Evolutionary conservation across 2,797 vertebrate species (phyloP), one percentile per base, ranked within the genome.

Genomic region (Pogoniulus pusillus): DNA sequence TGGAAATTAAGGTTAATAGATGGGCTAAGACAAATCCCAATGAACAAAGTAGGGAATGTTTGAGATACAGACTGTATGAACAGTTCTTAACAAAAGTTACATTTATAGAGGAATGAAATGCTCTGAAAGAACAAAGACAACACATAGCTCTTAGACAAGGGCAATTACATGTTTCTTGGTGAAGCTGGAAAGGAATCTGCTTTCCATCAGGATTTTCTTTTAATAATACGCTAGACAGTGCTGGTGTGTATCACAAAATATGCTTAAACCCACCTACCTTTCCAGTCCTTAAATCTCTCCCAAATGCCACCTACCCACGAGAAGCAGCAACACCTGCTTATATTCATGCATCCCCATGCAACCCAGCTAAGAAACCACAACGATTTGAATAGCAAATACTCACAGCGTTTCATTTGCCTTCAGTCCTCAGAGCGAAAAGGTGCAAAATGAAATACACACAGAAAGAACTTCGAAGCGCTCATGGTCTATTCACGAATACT

Each of bases 351-450:
- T 3, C 60, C 32, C 3, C 74, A 90, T 20, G 43, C 70, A 82
- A 60, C 14, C 71, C 4, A 16, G 32, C 34, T 43, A 72, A 45
- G 29, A 90, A 93, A 63, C n/a, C n/a, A 0, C n/a, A 88, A 63
- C 30, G 89, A 79, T 45, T 69, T 32, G 19, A 95, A 92, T 7
- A 89, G 51, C 20, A 79, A 75, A 91, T 96, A 97, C 96, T 97
- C 85, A 97, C 96, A 54, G 93, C 9, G n/a, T 79, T 91, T 82
- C 80, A 58, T 55, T 74, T 60, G 51, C 17, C 10, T 85, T 87
- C 92, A 45, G 84, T 87, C 88, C 91, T 85, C 13, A 58, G 51
- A 62, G 57, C 5, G 35, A 90, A 90, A 92, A 94, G 41, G 27
- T 3, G 2, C 64, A 75, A 93, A 95, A 90, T 63, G 90, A 90